Conservation (phyloP, 1,140 invertebrate species). For the Drosophila rhopaloa region DNA sequence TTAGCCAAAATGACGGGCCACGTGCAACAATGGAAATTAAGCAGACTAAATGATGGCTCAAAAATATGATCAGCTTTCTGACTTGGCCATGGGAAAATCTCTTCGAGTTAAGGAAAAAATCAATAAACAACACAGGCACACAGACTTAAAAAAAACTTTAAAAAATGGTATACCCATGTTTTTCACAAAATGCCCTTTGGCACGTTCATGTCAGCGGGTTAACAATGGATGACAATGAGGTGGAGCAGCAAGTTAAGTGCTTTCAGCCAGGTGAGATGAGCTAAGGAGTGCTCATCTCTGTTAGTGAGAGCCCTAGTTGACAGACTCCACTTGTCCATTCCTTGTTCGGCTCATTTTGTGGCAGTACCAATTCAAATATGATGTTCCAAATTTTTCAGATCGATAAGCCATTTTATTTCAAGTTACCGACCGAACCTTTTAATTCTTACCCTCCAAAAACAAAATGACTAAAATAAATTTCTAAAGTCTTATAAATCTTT, state of each 20-base stretch:
- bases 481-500: too few relatives aligned
- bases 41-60: constrained; percentile 29
- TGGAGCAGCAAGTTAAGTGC: constrained; percentile 52
- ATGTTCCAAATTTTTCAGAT: too few relatives aligned
- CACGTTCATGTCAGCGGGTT: constrained; percentile 70
- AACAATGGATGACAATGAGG: constrained; percentile 59
- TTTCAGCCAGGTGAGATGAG: constrained; percentile 38
- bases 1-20: constrained; percentile 61
- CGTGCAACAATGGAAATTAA: constrained; percentile 59
- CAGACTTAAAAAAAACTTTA: constrained; percentile 12
- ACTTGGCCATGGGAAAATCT: constrained; percentile 25
- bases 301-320: constrained; percentile 26
- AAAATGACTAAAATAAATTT: too few relatives aligned
- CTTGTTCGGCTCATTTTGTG: not conserved
- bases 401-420: too few relatives aligned
- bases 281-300: constrained; percentile 19
- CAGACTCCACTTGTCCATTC: not conserved
- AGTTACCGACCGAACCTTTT: too few relatives aligned
- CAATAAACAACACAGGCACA: constrained; percentile 14
- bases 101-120: constrained; percentile 17
- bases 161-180: constrained; percentile 22
- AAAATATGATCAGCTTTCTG: constrained; percentile 24
- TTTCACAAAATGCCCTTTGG: constrained; percentile 63
- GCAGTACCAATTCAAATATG: not conserved
- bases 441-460: too few relatives aligned